Percentiles rank a stretch among this genome's conserved stretches.
Conservation (phyloP, 2,888 invertebrate species). For the Drosophila rubida region DNA sequence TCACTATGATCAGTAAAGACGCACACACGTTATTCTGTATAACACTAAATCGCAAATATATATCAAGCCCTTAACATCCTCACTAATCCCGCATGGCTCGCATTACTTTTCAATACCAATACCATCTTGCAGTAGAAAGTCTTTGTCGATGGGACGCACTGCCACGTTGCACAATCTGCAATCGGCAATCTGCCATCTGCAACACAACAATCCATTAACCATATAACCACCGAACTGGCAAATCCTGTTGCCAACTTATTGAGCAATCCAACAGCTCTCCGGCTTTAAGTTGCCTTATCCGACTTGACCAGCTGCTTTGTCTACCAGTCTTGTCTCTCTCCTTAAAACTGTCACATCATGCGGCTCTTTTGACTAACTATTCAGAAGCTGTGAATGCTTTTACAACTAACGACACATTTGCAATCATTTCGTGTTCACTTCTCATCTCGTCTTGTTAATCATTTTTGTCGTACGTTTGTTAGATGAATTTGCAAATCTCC, state of each 20-base stretch:
- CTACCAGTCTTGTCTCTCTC: neutral
- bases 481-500: neutral
- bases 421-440: neutral
- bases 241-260: constrained; percentile 31
- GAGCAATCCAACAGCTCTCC: constrained; percentile 31
- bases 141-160: neutral
- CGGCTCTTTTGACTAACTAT: neutral
- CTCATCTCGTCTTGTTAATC: no score
- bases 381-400: neutral
- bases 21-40: no score
- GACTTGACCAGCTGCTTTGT: neutral
- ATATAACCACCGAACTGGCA: constrained; percentile 12
- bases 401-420: neutral
- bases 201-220: neutral
- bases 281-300: neutral
- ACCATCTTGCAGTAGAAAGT: no score
- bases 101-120: no score
- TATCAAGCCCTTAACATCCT: neutral
- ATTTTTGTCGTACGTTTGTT: neutral
- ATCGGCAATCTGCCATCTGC: neutral
- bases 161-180: neutral
- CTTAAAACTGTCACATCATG: neutral
- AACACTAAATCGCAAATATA: neutral
- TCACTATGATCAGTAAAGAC: no score
- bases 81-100: no score